Evolutionary conservation across 2,113 vertebrate species (phyloP).

Genomic region (Rhipidura dahli): DNA sequence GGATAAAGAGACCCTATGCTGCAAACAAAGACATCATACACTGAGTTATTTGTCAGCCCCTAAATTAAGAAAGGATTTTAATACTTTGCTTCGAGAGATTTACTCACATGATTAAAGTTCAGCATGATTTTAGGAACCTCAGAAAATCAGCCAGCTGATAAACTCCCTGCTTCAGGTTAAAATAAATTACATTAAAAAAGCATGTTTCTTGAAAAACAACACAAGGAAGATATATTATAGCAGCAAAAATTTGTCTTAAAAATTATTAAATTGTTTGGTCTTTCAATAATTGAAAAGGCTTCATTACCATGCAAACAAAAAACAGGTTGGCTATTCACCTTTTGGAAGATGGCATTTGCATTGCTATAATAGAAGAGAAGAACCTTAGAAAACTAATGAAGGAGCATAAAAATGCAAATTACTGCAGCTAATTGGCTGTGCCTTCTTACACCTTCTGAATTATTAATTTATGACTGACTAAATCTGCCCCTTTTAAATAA

Average conservation of each 20-base stretch:
- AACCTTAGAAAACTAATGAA: slow-evolving; percentile 68
- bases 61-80: slow-evolving; percentile 8
- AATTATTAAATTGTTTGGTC: slow-evolving; percentile 52
- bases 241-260: slow-evolving; percentile 47
- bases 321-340: slow-evolving; percentile 62
- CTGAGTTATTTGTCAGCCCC: not conserved
- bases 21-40: not conserved
- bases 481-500: slow-evolving; percentile 67
- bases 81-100: not conserved
- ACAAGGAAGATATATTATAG: not conserved
- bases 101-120: not conserved
- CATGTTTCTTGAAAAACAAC: not conserved
- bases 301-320: slow-evolving; percentile 66
- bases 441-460: slow-evolving; percentile 71
- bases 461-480: slow-evolving; percentile 73
- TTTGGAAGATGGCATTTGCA: slow-evolving; percentile 66
- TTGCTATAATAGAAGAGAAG: slow-evolving; percentile 55
- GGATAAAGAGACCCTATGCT: not conserved
- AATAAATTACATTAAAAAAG: not conserved
- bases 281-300: slow-evolving; percentile 68
- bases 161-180: not conserved
- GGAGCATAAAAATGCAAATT: slow-evolving; percentile 76
- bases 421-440: slow-evolving; percentile 71
- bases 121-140: not conserved
- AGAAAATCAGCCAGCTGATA: not conserved